phyloP scores from a whole-genome alignment of 2,888 invertebrate species.

The Liodrosophila aerea region DNA sequence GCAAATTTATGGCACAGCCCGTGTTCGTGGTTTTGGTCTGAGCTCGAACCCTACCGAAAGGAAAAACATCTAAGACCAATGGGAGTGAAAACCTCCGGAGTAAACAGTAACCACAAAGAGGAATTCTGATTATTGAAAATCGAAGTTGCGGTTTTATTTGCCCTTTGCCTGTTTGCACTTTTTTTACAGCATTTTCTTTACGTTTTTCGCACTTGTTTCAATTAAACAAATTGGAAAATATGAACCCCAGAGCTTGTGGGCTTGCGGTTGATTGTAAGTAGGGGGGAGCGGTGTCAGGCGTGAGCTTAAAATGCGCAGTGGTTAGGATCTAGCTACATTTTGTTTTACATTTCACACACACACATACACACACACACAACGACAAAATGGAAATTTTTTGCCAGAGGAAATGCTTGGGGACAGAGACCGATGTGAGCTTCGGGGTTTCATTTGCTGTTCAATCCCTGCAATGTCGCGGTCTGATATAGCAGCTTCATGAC shows the following conservation, averaged over 20 bases:
- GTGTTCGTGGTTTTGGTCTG: slow-evolving; percentile 28
- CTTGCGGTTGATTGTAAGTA: slow-evolving; percentile 19
- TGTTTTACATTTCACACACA: slow-evolving; percentile 16
- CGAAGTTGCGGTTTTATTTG: slow-evolving; percentile 59
- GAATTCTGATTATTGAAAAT: slow-evolving; percentile 66
- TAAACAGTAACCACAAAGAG: slow-evolving; percentile 46
- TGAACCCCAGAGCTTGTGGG: slow-evolving; percentile 49
- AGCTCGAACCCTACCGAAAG: slow-evolving; percentile 2
- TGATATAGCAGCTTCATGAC: slow-evolving; percentile 59
- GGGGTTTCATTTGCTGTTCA: slow-evolving; percentile 27
- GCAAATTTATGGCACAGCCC: slow-evolving; percentile 47
- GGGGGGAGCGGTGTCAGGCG: slow-evolving; percentile 2
- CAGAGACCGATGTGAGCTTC: not conserved
- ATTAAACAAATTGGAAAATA: slow-evolving; percentile 78
- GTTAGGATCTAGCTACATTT: slow-evolving; percentile 30
- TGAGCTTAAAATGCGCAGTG: slow-evolving; percentile 51
- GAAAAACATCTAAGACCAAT: not conserved
- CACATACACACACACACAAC: too few species aligned
- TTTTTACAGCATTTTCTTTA: slow-evolving; percentile 28
- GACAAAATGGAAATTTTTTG: slow-evolving; percentile 61
- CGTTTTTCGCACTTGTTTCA: slow-evolving; percentile 69
- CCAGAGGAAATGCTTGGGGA: not conserved
- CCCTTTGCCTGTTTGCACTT: not conserved
- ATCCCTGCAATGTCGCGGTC: slow-evolving; percentile 37
- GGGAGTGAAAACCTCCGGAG: slow-evolving; percentile 7